phyloP scores from a whole-genome alignment of 2,888 invertebrate genomes.

The Scaptomyza caliginosa region DNA sequence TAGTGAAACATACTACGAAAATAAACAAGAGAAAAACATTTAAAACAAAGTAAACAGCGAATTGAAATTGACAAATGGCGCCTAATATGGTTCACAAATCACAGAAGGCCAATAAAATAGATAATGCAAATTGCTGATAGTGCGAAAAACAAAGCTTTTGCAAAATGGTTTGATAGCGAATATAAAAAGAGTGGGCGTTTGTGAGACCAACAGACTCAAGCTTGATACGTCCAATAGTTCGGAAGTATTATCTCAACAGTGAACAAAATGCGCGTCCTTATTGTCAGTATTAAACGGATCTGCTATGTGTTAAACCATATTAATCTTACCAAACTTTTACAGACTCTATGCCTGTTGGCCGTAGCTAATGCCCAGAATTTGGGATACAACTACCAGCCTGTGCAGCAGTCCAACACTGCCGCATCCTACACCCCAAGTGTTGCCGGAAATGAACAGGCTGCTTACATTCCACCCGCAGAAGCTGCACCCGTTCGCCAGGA shows the following conservation, averaged over 20 bases:
- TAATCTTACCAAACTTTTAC: neutral
- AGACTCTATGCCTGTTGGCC: constrained; percentile 67
- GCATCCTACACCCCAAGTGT: constrained; percentile 42
- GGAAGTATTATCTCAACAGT: constrained; percentile 45
- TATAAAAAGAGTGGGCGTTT: constrained; percentile 67
- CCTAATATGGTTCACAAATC: constrained; percentile 54
- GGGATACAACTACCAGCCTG: constrained; percentile 75
- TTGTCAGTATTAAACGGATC: constrained; percentile 54
- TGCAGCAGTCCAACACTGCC: constrained; percentile 46
- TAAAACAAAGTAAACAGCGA: constrained; percentile 28
- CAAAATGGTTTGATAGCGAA: constrained; percentile 26
- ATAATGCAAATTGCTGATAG: constrained; percentile 38
- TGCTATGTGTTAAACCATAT: neutral
- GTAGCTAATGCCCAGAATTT: constrained; percentile 58
- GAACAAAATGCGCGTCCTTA: constrained; percentile 69
- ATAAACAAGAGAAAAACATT: constrained; percentile 3
- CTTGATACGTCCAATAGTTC: constrained; percentile 41
- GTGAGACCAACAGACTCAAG: constrained; percentile 49
- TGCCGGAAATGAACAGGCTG: constrained; percentile 32
- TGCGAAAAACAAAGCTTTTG: constrained; percentile 24
- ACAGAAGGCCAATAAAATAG: constrained; percentile 28
- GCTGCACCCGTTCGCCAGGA: constrained; percentile 16
- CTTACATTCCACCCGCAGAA: constrained; percentile 34
- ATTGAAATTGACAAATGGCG: constrained; percentile 36
- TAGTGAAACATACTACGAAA: constrained; percentile 9